Conservation (phyloP, 1,140 invertebrate species). For the Bactericera cockerelli region DNA sequence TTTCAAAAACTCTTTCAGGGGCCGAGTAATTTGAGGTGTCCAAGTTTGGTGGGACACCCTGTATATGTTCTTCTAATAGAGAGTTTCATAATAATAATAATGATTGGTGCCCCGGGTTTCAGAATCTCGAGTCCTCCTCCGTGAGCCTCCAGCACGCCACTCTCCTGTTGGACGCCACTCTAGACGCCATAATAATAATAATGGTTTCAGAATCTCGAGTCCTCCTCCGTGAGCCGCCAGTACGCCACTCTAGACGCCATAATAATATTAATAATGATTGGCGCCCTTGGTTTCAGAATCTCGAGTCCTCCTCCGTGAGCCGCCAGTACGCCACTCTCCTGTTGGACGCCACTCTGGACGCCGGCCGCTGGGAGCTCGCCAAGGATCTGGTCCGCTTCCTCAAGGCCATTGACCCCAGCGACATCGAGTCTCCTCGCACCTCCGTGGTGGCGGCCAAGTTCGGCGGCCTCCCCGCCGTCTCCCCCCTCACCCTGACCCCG, state of each 20-base stretch:
- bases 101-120: too few relatives aligned
- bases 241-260: conserved; percentile 81
- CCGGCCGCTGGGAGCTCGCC: conserved; percentile 83
- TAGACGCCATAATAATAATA: too few relatives aligned
- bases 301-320: conserved; percentile 75
- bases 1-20: too few relatives aligned
- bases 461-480: conserved; percentile 50
- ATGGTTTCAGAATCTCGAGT: conserved; percentile 65
- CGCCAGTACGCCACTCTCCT: conserved; percentile 85
- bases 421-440: conserved; percentile 67
- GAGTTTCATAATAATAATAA: too few relatives aligned
- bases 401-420: conserved; percentile 83
- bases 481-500: conserved; percentile 58
- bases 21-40: too few relatives aligned
- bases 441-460: conserved; percentile 54
- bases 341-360: conserved; percentile 83
- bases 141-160: conserved; percentile 87
- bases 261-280: too few relatives aligned
- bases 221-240: conserved; percentile 71
- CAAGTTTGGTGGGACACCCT: too few relatives aligned
- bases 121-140: conserved; percentile 75
- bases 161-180: conserved; percentile 79
- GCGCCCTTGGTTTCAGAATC: conserved; percentile 51
- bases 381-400: conserved; percentile 89
- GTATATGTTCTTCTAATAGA: too few relatives aligned